A percentile compares a stretch with the other conserved stretches of the same genome.
Evolutionary conservation across 2,888 invertebrate species (phyloP).

Genomic region (Ophioninae sp.): DNA sequence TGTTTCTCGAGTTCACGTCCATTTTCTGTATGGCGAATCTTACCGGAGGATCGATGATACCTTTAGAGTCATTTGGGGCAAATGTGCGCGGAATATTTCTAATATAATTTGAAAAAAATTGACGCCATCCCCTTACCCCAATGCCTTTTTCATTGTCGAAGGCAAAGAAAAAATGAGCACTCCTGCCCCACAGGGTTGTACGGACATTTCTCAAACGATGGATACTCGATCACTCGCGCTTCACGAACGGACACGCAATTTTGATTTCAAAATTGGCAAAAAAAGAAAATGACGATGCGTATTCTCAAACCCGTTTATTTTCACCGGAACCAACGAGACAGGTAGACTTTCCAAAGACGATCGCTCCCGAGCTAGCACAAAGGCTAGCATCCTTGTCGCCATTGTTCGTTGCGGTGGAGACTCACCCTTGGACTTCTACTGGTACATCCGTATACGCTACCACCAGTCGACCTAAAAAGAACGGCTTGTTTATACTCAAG

Average conservation of each 20-base stretch:
- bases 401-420: conserved; percentile 73
- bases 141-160: too few species aligned
- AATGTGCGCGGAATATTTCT: too few species aligned
- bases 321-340: conserved; percentile 40
- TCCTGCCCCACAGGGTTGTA: too few species aligned
- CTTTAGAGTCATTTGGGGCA: too few species aligned
- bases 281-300: not conserved
- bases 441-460: conserved; percentile 32
- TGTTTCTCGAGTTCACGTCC: not conserved
- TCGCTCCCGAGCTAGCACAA: conserved; percentile 60
- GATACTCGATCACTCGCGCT: not conserved
- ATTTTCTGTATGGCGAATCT: not conserved
- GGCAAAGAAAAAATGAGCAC: too few species aligned
- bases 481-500: conserved; percentile 76
- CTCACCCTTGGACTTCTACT: conserved; percentile 47
- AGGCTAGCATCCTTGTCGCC: conserved; percentile 63
- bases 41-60: too few species aligned
- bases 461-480: conserved; percentile 66
- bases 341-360: conserved; percentile 53
- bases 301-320: conserved; percentile 24
- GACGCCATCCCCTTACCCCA: too few species aligned
- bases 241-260: not conserved
- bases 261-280: conserved; percentile 1
- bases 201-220: too few species aligned
- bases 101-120: too few species aligned